phyloP scores from a whole-genome alignment of 2,797 vertebrate genomes.

The Novumbra hubbsi region DNA sequence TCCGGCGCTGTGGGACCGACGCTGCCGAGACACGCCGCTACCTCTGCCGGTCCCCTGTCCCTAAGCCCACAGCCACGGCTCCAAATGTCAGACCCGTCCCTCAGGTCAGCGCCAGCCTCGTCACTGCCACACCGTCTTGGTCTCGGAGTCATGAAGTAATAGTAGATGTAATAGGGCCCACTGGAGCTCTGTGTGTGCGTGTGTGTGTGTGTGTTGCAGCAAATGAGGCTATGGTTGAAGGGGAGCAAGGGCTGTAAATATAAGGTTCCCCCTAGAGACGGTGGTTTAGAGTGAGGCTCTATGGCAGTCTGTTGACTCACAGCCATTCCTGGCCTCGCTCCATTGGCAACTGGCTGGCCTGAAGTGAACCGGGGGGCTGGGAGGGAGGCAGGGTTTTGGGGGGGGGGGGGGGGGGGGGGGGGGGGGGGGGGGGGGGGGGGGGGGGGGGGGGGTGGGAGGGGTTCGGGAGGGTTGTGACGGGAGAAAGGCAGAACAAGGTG shows the following conservation, averaged over 20 bases:
- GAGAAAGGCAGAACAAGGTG: slow-evolving; percentile 17
- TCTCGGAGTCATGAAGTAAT: neutral
- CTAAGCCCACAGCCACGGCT: slow-evolving; percentile 9
- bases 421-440: slow-evolving; percentile 22
- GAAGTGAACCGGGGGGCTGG: slow-evolving; percentile 48
- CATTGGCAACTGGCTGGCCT: slow-evolving; percentile 52
- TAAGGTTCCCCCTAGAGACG: slow-evolving; percentile 21
- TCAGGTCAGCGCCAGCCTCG: neutral
- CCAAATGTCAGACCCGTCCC: neutral
- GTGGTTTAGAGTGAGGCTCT: slow-evolving; percentile 42
- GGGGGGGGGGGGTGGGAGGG: slow-evolving; percentile 25
- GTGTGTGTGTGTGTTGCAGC: neutral
- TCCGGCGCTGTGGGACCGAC: slow-evolving; percentile 1
- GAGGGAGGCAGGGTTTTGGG: slow-evolving; percentile 13
- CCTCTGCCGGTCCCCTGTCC: slow-evolving; percentile 3
- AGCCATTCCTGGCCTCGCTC: slow-evolving; percentile 55
- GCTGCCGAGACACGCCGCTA: too few species aligned
- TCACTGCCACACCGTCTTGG: slow-evolving; percentile 11
- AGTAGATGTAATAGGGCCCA: neutral
- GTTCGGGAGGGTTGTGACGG: slow-evolving; percentile 14
- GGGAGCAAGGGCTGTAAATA: slow-evolving; percentile 23
- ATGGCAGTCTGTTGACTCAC: slow-evolving; percentile 53
- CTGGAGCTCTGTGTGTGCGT: neutral
- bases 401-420: slow-evolving; percentile 25
- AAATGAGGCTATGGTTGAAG: slow-evolving; percentile 16